Evolutionary conservation across 2,888 invertebrate genomes (phyloP).

Genomic region (Onthophagus sagittarius): DNA sequence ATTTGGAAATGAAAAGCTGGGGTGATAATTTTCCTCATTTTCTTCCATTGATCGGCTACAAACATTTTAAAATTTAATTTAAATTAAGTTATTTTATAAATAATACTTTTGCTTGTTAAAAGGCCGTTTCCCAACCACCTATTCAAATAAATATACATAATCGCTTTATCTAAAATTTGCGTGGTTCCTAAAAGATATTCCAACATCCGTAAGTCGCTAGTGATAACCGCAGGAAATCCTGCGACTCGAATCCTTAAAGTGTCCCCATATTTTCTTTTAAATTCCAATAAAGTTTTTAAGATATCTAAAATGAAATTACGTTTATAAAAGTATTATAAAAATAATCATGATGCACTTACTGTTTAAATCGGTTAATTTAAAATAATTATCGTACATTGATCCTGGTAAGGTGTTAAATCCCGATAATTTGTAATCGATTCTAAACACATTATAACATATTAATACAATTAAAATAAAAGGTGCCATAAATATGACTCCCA

Average conservation of each 20-base stretch:
- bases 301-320: background rate
- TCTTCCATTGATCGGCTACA: conserved; percentile 56
- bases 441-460: background rate
- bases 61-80: background rate
- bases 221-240: background rate
- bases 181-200: conserved; percentile 27
- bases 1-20: conserved; percentile 74
- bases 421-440: background rate
- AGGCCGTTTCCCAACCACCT: conserved; percentile 35
- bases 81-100: background rate
- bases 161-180: conserved; percentile 32
- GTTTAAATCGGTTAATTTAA: background rate
- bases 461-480: background rate
- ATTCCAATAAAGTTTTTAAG: background rate
- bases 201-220: background rate
- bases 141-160: conserved; percentile 31
- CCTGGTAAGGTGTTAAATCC: background rate
- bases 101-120: conserved; percentile 32
- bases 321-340: too few relatives aligned
- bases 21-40: conserved; percentile 64
- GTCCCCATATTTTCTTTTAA: background rate
- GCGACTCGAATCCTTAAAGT: background rate
- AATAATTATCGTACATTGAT: background rate
- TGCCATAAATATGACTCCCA: background rate
- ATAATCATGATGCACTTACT: background rate